Evolutionary conservation across 2,888 invertebrate species (phyloP).

Genomic region (Macrophya annulata): DNA sequence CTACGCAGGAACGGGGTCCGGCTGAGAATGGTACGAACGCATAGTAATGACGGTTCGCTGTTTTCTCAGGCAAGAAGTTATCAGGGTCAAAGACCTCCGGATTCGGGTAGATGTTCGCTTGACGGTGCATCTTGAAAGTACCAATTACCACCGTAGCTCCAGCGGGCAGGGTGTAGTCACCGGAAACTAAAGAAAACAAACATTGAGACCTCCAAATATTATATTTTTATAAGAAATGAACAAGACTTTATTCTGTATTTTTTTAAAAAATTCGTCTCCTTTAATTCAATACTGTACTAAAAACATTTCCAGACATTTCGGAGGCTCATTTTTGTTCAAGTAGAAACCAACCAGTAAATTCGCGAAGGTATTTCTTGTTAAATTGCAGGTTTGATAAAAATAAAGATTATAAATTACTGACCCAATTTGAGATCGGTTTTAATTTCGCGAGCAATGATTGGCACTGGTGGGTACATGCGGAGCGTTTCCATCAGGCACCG

Average conservation of each 20-base stretch:
- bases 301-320: not conserved
- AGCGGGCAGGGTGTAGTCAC: slow-evolving; percentile 85
- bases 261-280: not conserved
- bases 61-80: slow-evolving; percentile 89
- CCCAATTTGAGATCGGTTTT: slow-evolving; percentile 87
- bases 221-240: not conserved
- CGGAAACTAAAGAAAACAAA: slow-evolving; percentile 80
- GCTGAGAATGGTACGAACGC: slow-evolving; percentile 91
- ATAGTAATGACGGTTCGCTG: slow-evolving; percentile 89
- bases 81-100: slow-evolving; percentile 89
- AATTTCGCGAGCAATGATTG: slow-evolving; percentile 88
- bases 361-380: too few relatives aligned
- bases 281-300: not conserved
- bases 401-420: slow-evolving; percentile 70
- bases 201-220: slow-evolving; percentile 33
- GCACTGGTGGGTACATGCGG: slow-evolving; percentile 91
- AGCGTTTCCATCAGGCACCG: slow-evolving; percentile 90
- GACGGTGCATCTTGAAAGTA: slow-evolving; percentile 86
- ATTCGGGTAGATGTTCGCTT: slow-evolving; percentile 85
- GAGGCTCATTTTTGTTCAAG: not conserved
- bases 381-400: not conserved
- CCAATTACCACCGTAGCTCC: slow-evolving; percentile 87
- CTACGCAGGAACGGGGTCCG: slow-evolving; percentile 90
- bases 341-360: slow-evolving; percentile 3
- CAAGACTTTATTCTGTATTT: not conserved